phyloP scores from a whole-genome alignment of 2,888 invertebrate species.

The Penaeus monodon region DNA sequence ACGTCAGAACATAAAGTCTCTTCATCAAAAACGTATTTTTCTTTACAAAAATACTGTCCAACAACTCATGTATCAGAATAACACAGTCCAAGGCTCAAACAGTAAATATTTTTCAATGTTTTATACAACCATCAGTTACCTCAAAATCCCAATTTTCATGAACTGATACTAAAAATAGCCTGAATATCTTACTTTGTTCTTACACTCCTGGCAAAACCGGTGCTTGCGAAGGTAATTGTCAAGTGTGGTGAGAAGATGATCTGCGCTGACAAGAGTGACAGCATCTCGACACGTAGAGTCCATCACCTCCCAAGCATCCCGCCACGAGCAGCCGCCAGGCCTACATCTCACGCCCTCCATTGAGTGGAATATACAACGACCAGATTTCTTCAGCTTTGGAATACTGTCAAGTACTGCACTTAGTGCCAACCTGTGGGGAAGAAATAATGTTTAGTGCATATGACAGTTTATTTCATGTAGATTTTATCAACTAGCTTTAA shows the following conservation, averaged over 20 bases:
- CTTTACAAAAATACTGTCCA: constrained; percentile 15
- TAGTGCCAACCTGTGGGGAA: constrained; percentile 67
- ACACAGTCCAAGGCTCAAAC: too few relatives aligned
- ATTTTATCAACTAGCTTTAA: too few relatives aligned
- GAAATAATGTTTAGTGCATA: not conserved
- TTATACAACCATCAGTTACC: too few relatives aligned
- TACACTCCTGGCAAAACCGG: constrained; percentile 70
- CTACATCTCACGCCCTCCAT: constrained; percentile 86
- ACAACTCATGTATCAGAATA: too few relatives aligned
- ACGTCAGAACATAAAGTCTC: not conserved
- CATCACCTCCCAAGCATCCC: constrained; percentile 74
- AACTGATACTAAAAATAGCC: constrained; percentile 17
- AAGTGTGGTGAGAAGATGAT: constrained; percentile 85
- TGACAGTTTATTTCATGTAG: too few relatives aligned
- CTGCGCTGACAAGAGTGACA: constrained; percentile 88
- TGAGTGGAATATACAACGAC: constrained; percentile 89
- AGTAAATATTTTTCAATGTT: too few relatives aligned
- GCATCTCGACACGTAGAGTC: constrained; percentile 71
- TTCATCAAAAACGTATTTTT: not conserved
- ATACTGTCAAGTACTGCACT: constrained; percentile 62
- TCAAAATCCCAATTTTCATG: too few relatives aligned
- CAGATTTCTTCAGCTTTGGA: constrained; percentile 87
- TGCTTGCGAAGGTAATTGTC: constrained; percentile 93
- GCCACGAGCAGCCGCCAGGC: constrained; percentile 72
- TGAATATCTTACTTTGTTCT: constrained; percentile 45